phyloP scores from a whole-genome alignment of 1,140 invertebrate species.

The Cotesia vestalis region DNA sequence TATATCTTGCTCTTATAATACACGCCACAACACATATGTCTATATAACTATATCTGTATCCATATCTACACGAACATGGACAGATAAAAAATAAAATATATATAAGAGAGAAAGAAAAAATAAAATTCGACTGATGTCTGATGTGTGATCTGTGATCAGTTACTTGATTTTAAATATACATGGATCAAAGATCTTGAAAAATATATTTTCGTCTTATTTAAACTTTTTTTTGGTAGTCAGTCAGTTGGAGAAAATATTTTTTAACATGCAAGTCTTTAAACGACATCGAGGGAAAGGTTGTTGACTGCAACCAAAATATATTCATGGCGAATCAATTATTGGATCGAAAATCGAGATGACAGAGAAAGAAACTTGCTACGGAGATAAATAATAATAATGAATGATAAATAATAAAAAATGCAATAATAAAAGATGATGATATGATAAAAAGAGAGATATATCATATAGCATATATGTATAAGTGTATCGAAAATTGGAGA shows the following conservation, averaged over 20 bases:
- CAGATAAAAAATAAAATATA: neutral
- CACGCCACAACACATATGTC: neutral
- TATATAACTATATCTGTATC: no score
- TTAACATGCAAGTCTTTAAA: neutral
- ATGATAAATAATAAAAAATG: constrained; percentile 14
- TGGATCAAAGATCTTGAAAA: neutral
- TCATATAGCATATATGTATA: neutral
- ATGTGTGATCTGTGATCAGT: no score
- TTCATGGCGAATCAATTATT: constrained; percentile 28
- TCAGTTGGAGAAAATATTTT: no score
- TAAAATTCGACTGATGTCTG: no score
- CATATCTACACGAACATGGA: no score
- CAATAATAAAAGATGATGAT: constrained; percentile 15
- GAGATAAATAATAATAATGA: constrained; percentile 10
- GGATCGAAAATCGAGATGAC: constrained; percentile 1
- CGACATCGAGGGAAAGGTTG: constrained; percentile 5
- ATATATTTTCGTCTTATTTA: neutral
- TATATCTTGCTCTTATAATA: constrained; percentile 6
- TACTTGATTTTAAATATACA: no score
- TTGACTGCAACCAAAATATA: constrained; percentile 18
- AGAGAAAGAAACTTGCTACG: constrained; percentile 12
- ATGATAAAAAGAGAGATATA: neutral
- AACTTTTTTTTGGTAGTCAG: constrained; percentile 2
- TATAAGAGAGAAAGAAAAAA: neutral
- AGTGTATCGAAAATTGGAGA: neutral